These are phyloP conservation scores for Rhodinocichla rosea DNA, from an alignment of 2,113 vertebrate genomes.

Conservation along the genomic window DNA sequence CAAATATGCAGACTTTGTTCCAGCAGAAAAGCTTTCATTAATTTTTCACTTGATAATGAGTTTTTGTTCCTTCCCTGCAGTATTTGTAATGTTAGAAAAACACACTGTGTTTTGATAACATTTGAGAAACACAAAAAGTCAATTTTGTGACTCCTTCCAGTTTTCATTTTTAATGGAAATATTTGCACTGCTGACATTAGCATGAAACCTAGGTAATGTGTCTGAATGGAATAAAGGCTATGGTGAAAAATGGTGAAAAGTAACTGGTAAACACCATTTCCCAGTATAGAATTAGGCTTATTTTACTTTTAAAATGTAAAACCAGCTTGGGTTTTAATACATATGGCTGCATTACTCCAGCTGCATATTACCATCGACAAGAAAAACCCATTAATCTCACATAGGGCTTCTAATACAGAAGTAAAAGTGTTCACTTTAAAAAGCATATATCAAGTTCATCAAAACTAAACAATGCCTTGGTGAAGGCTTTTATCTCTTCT, in stretches of 20 bases:
- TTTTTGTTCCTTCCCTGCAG: background rate
- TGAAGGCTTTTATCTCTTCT: background rate
- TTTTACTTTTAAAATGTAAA: background rate
- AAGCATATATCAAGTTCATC: background rate
- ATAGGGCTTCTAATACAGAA: accelerated
- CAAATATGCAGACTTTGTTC: background rate
- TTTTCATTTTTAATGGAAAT: background rate
- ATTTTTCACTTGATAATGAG: background rate
- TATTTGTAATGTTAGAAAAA: background rate
- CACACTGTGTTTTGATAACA: background rate
- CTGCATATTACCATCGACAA: background rate
- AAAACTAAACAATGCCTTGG: background rate
- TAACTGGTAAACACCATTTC: background rate
- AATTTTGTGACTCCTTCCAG: background rate
- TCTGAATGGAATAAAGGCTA: background rate
- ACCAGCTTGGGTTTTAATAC: background rate
- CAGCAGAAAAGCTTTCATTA: background rate
- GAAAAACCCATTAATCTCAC: background rate
- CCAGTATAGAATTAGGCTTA: background rate
- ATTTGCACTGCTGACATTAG: background rate
- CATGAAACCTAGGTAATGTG: background rate
- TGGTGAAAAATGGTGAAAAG: background rate
- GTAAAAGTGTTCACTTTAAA: background rate
- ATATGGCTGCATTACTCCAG: background rate
- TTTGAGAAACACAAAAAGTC: background rate